Percentiles rank a stretch among this genome's conserved stretches.
Conservation (phyloP, 1,140 invertebrate genomes). For the Ruditapes philippinarum region DNA sequence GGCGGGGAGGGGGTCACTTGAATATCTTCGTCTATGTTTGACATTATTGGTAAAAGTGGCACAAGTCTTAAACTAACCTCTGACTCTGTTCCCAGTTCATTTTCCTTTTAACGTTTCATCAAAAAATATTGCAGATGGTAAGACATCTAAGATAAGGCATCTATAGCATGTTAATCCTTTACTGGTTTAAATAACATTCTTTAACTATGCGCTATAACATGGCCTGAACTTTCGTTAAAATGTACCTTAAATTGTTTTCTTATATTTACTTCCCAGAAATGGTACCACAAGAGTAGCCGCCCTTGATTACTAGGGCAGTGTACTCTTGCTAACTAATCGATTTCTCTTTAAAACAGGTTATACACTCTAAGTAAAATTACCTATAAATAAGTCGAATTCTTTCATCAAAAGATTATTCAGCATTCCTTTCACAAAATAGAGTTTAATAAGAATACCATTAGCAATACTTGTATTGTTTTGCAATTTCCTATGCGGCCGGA, state of each 20-base stretch:
- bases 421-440: neutral
- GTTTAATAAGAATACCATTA: neutral
- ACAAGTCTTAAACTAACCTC: too few relatives aligned
- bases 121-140: too few relatives aligned
- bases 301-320: slow-evolving; percentile 21
- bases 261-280: slow-evolving; percentile 9
- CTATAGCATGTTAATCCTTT: too few relatives aligned
- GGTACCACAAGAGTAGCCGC: slow-evolving; percentile 23
- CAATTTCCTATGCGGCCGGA: slow-evolving; percentile 1
- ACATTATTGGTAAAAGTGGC: too few relatives aligned
- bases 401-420: neutral
- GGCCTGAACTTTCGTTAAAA: neutral
- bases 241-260: neutral
- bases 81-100: too few relatives aligned
- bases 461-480: neutral
- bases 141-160: too few relatives aligned
- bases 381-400: neutral
- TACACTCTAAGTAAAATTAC: neutral
- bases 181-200: too few relatives aligned
- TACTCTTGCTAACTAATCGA: neutral
- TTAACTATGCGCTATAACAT: too few relatives aligned
- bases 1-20: too few relatives aligned
- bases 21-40: too few relatives aligned
- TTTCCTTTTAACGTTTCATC: too few relatives aligned
- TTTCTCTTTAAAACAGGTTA: neutral